Percentiles rank a stretch among this genome's conserved stretches.
These are phyloP conservation scores for Pantherophis guttatus DNA, from an alignment of 2,113 vertebrate genomes.

Conservation along the genomic window DNA sequence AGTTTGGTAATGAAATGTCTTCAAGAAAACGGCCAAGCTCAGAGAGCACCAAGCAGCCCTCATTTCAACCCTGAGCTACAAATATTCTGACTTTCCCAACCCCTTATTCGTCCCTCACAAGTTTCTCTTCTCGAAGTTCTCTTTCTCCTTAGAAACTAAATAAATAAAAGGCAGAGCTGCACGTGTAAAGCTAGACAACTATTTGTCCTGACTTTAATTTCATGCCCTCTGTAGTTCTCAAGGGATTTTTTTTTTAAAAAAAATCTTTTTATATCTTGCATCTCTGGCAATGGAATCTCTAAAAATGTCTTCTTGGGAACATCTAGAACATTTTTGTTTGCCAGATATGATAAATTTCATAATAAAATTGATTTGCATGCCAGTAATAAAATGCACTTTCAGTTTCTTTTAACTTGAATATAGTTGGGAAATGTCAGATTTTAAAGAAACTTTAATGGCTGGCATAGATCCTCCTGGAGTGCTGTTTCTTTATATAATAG, in stretches of 20 bases:
- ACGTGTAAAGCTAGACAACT: neutral
- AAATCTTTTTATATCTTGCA: neutral
- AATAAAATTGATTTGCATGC: neutral
- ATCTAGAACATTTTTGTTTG: neutral
- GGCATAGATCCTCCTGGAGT: neutral
- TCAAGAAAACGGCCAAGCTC: too few relatives aligned
- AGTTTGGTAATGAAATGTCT: too few relatives aligned
- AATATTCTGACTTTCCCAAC: neutral
- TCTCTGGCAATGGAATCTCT: neutral
- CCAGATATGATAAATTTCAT: neutral
- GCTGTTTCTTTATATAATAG: neutral
- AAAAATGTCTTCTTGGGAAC: neutral
- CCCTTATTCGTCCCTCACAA: neutral
- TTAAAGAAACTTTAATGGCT: neutral
- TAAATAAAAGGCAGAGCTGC: neutral
- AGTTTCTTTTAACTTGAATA: neutral
- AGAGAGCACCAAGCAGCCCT: neutral
- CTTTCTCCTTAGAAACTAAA: neutral
- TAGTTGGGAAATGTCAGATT: neutral
- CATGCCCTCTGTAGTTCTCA: neutral
- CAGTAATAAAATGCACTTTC: neutral
- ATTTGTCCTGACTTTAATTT: neutral
- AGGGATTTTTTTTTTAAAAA: neutral
- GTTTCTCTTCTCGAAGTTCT: neutral
- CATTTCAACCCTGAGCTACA: neutral